Evolutionary conservation across 2,888 invertebrate genomes (phyloP), one percentile per base, ranked within the genome.

Genomic region (Machimus rusticus): DNA sequence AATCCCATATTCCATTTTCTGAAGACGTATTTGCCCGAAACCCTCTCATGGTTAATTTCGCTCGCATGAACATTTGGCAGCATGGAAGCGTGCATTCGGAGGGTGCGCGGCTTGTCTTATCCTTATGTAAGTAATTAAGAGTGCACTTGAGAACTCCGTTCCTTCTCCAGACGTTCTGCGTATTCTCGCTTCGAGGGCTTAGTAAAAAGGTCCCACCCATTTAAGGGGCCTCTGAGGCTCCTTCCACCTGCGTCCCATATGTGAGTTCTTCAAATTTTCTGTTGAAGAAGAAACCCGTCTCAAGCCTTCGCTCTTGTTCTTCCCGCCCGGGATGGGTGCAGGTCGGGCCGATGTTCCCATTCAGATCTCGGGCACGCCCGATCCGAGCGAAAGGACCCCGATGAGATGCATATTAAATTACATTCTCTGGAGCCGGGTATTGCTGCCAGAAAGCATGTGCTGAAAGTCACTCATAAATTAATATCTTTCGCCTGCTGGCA

Each of bases 401-500:
- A 76, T 76, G 76, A 5, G n/a, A 34, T 16, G 37, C 76, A 76
- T 76, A 76, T 76, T 37, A 19, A 76, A 37, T 76, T 76, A 76
- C 76, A 31, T 66, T 14, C 66, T 12, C 66, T 4, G n/a, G 76
- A 76, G 34, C 76, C 19, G 37, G 37, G 76, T 76, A 76, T 76
- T 37, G 19, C 37, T 76, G 34, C 76, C n/a, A 31, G 76, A 37
- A 66, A 28, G 76, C 34, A 76, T 76, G 76, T 76, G 76, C 39
- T 37, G 76, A 76, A 34, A 34, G 76, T 39, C 76, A 76, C 39
- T 76, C 76, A 76, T 76, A 76, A 76, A 76, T 76, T 76, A 76
- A 76, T 76, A 76, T 37, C 76, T 76, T 76, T 76, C 76, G 39
- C 76, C 76, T 76, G 76, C 34, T 34, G 76, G 76, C 14, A 76